Percentiles rank a stretch among this genome's conserved stretches.
phyloP scores from a whole-genome alignment of 2,888 invertebrate species.

The Anarsia innoxiella region DNA sequence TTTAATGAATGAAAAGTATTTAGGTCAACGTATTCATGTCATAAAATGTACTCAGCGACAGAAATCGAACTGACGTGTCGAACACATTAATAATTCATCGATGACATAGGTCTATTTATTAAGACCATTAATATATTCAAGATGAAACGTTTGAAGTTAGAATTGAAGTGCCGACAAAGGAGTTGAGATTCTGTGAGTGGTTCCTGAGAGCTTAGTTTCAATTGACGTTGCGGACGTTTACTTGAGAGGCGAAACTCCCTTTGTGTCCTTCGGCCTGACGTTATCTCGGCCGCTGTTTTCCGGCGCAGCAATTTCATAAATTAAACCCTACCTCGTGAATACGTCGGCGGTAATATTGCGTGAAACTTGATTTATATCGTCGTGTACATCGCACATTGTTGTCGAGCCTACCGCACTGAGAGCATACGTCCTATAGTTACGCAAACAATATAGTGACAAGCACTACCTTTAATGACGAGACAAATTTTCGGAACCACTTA shows the following conservation, averaged over 20 bases:
- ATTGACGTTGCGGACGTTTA: slow-evolving; percentile 24
- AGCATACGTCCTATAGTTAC: no score
- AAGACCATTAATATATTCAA: slow-evolving; percentile 6
- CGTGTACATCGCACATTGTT: slow-evolving; percentile 8
- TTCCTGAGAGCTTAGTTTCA: slow-evolving; percentile 37
- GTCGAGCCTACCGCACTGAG: no score
- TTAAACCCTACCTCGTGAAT: slow-evolving; percentile 35
- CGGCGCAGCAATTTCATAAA: slow-evolving; percentile 47
- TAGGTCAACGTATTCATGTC: slow-evolving; percentile 3
- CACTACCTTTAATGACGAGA: slow-evolving; percentile 6
- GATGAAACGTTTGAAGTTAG: not conserved
- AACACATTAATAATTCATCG: slow-evolving; percentile 11
- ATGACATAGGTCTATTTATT: slow-evolving; percentile 8
- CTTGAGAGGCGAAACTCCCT: slow-evolving; percentile 23
- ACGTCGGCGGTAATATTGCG: slow-evolving; percentile 23
- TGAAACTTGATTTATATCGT: slow-evolving; percentile 26
- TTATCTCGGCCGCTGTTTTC: slow-evolving; percentile 33
- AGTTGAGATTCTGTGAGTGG: slow-evolving; percentile 37
- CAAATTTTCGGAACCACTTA: slow-evolving; percentile 8
- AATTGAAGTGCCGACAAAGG: slow-evolving; percentile 16
- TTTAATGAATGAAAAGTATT: slow-evolving; percentile 6
- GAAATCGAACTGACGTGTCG: slow-evolving; percentile 5
- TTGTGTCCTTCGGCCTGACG: slow-evolving; percentile 30
- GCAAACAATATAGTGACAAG: slow-evolving; percentile 9
- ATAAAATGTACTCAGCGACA: not conserved